phyloP scores from a whole-genome alignment of 2,113 vertebrate species.

The Leuciscus idus region DNA sequence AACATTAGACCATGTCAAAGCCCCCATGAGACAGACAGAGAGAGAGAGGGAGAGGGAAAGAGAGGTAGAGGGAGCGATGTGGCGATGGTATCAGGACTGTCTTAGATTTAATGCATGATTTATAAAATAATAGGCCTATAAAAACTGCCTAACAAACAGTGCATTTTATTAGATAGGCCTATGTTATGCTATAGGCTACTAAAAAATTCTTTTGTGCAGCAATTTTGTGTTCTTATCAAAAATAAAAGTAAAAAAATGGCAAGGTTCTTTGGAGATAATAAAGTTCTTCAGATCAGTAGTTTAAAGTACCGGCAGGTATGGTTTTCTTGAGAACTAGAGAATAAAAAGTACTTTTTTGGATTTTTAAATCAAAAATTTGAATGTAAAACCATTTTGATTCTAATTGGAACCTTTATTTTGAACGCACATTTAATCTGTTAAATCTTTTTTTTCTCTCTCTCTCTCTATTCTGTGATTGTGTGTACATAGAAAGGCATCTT shows the following conservation, averaged over 20 bases:
- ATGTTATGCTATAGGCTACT: too few relatives aligned
- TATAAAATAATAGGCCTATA: background rate
- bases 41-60: conserved; percentile 13
- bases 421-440: background rate
- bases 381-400: background rate
- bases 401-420: background rate
- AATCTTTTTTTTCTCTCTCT: too few relatives aligned
- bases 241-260: too few relatives aligned
- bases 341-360: background rate
- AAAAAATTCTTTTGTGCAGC: too few relatives aligned
- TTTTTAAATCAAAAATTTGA: background rate
- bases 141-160: background rate
- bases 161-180: background rate
- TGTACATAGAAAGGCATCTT: background rate
- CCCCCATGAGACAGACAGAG: conserved; percentile 24
- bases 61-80: too few relatives aligned
- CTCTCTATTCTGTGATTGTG: background rate
- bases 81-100: background rate
- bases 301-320: background rate
- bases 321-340: background rate
- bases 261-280: too few relatives aligned
- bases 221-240: too few relatives aligned
- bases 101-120: background rate
- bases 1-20: conserved; percentile 44
- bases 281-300: background rate